Base-by-base conservation (phyloP, 2,888 invertebrate species). In the Meliscaeva auricollis region DNA sequence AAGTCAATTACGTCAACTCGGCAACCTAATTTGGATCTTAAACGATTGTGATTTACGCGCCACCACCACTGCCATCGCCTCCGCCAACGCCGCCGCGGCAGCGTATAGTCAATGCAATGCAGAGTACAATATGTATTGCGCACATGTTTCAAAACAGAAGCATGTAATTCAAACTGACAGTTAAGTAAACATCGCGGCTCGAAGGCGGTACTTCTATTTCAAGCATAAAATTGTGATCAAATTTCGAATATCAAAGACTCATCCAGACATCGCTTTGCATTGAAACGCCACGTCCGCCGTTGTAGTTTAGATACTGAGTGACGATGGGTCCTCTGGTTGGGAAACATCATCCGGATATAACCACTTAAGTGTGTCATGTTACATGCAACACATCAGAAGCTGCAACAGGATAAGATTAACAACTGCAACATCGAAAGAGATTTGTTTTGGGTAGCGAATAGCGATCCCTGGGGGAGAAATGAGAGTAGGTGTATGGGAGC, bases 201-300 rank as follows among this genome's bases (percentile, higher is more conserved):
- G 50, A 38, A 66, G 80, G 72, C 35, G 54, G 73, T 54, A 30
- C 52, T 26, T 89, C 88, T 88, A 89, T 88, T 88, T 90, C 89
- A 89, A 88, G 90, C 90, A 91, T 91, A 88, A 91, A 91, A 90
- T 89, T 82, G 87, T 88, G 89, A 89, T 92, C 91, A 87, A 88
- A 91, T 92, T 91, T 90, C 92, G 89, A 87, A n/a, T n/a, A n/a
- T n/a, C n/a, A 87, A 69, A 62, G 72, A 72, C 26, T 3, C 26
- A 26, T 26, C 26, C 26, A 62, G 9, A 62, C 22, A 26, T 26
- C n/a, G 41, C 22, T 41, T 60, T 26, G 17, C 32, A 1, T 41
- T 20, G 17, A 56, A 26, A 17, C 15, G 3, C 3, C 8, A 4
- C 44, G 52, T 1, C 6, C 4, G 20, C 8, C 6, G 22, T 60